These are phyloP conservation scores for Sepiola atlantica DNA, from an alignment of 2,888 invertebrate species.

Conservation along the genomic window DNA sequence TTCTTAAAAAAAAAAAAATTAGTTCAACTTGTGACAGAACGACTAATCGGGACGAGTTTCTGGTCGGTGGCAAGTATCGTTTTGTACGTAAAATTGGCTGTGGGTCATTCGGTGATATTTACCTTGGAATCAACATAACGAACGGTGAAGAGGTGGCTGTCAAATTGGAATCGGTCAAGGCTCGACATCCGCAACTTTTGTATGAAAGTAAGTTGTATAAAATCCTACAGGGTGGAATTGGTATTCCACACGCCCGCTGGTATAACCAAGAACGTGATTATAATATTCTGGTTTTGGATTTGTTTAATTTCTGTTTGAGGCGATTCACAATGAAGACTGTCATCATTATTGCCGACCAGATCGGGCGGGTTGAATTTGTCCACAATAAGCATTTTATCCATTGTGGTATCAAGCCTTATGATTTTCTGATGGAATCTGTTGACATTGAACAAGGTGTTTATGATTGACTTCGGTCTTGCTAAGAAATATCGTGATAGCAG, in stretches of 20 bases:
- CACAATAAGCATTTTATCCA: constrained; percentile 99
- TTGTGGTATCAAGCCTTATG: constrained; percentile 80
- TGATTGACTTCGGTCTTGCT: constrained; percentile 99
- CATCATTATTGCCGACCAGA: constrained; percentile 95
- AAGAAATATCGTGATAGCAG: constrained; percentile 98
- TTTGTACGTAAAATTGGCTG: constrained; percentile 74
- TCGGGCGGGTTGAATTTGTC: constrained; percentile 94
- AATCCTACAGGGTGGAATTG: constrained; percentile 76
- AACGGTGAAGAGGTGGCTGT: constrained; percentile 77
- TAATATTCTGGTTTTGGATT: constrained; percentile 99
- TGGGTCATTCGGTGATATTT: constrained; percentile 75
- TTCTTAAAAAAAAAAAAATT: too few species aligned
- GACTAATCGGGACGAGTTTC: constrained; percentile 70
- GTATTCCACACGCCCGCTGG: constrained; percentile 73
- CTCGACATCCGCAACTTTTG: constrained; percentile 77
- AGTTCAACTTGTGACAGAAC: constrained; percentile 64
- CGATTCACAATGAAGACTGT: constrained; percentile 99
- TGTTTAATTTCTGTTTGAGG: constrained; percentile 99
- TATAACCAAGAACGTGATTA: constrained; percentile 92
- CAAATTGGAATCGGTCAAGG: constrained; percentile 77
- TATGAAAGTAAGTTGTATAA: constrained; percentile 78
- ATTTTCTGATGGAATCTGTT: constrained; percentile 78
- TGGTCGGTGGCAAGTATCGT: constrained; percentile 73
- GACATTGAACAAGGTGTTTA: constrained; percentile 81
- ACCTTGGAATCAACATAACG: constrained; percentile 72